phyloP scores from a whole-genome alignment of 2,113 vertebrate genomes.

The Rafetus swinhoei region DNA sequence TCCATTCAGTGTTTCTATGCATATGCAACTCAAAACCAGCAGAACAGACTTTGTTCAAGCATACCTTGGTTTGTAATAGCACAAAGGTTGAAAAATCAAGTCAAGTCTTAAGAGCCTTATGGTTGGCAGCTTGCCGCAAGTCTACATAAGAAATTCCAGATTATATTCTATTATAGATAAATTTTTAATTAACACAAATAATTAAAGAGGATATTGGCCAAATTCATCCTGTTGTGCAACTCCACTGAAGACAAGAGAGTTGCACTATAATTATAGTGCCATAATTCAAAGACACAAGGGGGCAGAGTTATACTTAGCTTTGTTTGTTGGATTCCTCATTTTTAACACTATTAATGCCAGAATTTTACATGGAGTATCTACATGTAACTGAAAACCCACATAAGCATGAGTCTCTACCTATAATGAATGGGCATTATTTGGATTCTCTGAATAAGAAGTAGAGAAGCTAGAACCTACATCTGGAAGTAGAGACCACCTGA shows the following conservation, averaged over 20 bases:
- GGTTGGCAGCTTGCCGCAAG: background rate
- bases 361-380: background rate
- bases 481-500: background rate
- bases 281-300: constrained; percentile 60
- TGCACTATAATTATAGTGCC: background rate
- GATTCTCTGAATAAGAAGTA: background rate
- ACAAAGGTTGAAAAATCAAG: background rate
- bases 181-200: background rate
- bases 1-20: background rate
- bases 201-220: background rate
- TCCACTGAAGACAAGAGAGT: background rate
- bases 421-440: constrained; percentile 18
- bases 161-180: background rate
- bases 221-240: background rate
- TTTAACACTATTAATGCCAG: background rate
- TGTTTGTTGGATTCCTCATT: background rate
- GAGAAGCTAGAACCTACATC: background rate
- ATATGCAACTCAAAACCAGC: background rate
- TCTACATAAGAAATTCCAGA: background rate
- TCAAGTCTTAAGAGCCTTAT: background rate
- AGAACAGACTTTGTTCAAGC: constrained; percentile 11
- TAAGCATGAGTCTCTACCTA: background rate
- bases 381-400: constrained; percentile 2
- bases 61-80: background rate
- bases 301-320: constrained; percentile 55